Base-by-base conservation (phyloP, 2,888 invertebrate species). In the Heliconius hortense region DNA sequence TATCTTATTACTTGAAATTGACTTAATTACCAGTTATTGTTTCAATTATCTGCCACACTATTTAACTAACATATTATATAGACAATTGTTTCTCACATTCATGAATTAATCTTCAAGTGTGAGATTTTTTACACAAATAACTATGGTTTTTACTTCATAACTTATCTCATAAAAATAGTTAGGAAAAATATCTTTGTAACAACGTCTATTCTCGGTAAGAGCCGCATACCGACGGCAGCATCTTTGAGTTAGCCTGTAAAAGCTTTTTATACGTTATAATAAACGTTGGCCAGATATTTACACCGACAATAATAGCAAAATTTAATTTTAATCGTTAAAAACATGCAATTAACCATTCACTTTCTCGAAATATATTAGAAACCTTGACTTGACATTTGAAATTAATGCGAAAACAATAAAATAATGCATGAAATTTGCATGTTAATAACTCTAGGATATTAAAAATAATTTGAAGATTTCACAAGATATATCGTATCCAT, bases 341-440 rank as follows among this genome's bases (percentile, higher is more conserved):
- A 69, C 1, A 13, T 56, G 31, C 69, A 69, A 35, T 69, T 56
- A 69, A 31, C 13, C 69, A 56, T 69, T 69, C 69, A 73, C 64
- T 76, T 76, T 76, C 76, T 70, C 31, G 39, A 64, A 56, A 43
- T 15, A 68, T 67, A 72, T 76, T 73, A 70, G 73, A 76, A 76
- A 73, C 76, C 76, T 76, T 76, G 76, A 76, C 56, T 56, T 53
- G 69, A 69, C 56, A 69, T 69, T 69, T 69, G 69, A 69, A 31
- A 56, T 62, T 56, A 53, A 75, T 71, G n/a, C n/a, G 18, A 63
- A 56, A 56, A 72, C 56, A 71, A 70, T 56, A 70, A 67, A 62
- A 69, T 31, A 73, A 60, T 43, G 39, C 60, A 71, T n/a, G 59
- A 71, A 73, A 74, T 73, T 71, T 53, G 43, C 73, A 73, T 71